phyloP scores from a whole-genome alignment of 53 echinoderm and acorn worm genomes.

The Antedon mediterranea region DNA sequence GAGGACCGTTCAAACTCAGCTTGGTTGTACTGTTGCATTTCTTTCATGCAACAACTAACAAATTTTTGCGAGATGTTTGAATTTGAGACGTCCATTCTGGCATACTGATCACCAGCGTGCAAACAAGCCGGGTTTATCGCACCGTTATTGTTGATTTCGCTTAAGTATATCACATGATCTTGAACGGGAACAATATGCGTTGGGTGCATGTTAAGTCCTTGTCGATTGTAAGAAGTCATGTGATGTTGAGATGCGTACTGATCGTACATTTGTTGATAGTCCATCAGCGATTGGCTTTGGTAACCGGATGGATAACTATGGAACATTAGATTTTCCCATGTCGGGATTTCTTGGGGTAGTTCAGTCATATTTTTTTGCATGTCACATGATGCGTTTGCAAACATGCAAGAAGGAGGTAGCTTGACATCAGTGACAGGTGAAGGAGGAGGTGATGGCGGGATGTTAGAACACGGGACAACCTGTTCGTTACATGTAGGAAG shows the following conservation, averaged over 20 bases:
- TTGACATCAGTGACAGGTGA: constrained; percentile 38
- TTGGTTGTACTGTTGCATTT: neutral
- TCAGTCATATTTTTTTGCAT: neutral
- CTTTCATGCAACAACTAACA: neutral
- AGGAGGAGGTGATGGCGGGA: constrained; percentile 61
- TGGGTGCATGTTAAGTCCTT: neutral
- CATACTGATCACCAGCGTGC: neutral
- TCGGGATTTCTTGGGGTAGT: neutral
- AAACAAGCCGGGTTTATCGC: neutral
- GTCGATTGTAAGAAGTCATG: neutral
- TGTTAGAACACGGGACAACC: constrained; percentile 22
- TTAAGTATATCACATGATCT: neutral
- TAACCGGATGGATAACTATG: neutral
- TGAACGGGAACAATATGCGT: neutral
- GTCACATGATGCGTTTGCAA: constrained; percentile 4
- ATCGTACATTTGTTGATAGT: neutral
- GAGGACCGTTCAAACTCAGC: constrained; percentile 9
- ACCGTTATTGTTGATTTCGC: neutral
- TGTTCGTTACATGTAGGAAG: constrained; percentile 33
- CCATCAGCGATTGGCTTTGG: neutral
- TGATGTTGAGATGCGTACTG: neutral
- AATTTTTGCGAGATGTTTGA: neutral
- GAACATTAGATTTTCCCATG: neutral
- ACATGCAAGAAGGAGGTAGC: constrained; percentile 38
- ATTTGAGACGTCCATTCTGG: neutral